Evolutionary conservation across 2,888 invertebrate genomes (phyloP).

Genomic region (Agonopterix arenella): DNA sequence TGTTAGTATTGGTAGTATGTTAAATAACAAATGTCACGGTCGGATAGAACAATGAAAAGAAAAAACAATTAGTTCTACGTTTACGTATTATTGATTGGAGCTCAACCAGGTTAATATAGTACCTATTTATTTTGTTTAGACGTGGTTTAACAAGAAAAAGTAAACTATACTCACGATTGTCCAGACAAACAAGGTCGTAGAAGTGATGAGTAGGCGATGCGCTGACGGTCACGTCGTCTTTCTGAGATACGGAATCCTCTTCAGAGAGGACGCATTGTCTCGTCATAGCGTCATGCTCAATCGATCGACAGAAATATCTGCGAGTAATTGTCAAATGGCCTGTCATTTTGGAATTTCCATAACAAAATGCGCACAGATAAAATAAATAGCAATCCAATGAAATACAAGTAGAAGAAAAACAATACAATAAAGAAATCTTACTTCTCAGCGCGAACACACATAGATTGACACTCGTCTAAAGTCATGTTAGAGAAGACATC

Average conservation of each 20-base stretch:
- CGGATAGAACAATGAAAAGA: neutral
- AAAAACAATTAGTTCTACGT: neutral
- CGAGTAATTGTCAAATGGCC: constrained; percentile 13
- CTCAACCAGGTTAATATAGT: too few relatives aligned
- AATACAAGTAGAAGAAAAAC: neutral
- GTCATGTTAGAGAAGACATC: constrained; percentile 92
- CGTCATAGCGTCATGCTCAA: constrained; percentile 92
- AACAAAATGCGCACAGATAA: neutral
- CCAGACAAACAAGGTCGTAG: constrained; percentile 92
- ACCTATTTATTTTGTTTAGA: constrained; percentile 1
- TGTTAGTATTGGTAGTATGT: constrained; percentile 5
- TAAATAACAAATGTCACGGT: neutral
- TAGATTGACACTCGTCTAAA: constrained; percentile 90
- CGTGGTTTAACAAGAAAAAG: neutral
- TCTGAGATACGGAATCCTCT: constrained; percentile 93
- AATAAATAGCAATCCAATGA: too few relatives aligned
- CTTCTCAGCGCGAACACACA: constrained; percentile 92
- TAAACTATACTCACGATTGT: constrained; percentile 86
- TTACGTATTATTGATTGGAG: neutral
- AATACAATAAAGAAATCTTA: constrained; percentile 47
- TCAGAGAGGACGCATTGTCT: constrained; percentile 92
- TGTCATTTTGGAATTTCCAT: neutral
- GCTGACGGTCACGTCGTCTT: constrained; percentile 90
- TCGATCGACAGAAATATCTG: constrained; percentile 90
- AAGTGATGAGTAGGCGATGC: constrained; percentile 91